Evolutionary conservation across 2,888 invertebrate species (phyloP).

Genomic region (Tetragonula carbonaria): DNA sequence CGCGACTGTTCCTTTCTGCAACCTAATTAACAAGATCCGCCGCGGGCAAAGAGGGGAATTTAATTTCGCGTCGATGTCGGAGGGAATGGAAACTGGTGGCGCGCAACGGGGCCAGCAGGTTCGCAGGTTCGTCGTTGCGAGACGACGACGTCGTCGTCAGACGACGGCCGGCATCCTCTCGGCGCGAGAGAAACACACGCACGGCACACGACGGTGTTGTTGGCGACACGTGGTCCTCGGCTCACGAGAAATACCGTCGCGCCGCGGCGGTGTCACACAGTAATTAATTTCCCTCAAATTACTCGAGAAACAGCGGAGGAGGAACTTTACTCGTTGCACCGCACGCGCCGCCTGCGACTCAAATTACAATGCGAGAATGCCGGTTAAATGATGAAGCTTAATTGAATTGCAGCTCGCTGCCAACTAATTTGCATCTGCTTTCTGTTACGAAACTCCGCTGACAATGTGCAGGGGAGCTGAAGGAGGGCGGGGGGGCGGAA

Average conservation of each 20-base stretch:
- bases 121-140: too few species aligned
- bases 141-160: background rate
- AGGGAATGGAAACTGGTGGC: too few species aligned
- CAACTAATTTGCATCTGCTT: conserved; percentile 46
- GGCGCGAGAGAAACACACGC: background rate
- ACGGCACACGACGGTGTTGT: background rate
- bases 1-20: too few species aligned
- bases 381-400: conserved; percentile 53
- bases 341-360: conserved; percentile 44
- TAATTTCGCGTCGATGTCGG: too few species aligned
- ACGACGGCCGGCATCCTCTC: background rate
- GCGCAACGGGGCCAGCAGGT: too few species aligned
- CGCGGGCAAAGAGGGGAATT: too few species aligned
- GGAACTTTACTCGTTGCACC: conserved; percentile 39
- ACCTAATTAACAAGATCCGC: too few species aligned
- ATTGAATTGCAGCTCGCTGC: conserved; percentile 41
- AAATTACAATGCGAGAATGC: conserved; percentile 57
- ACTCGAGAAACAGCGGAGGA: conserved; percentile 47
- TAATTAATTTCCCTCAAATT: conserved; percentile 64
- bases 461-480: too few species aligned
- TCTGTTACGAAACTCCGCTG: background rate
- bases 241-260: conserved; percentile 23
- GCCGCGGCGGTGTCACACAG: conserved; percentile 49
- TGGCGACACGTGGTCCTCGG: conserved; percentile 9
- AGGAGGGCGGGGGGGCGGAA: too few species aligned